Evolutionary conservation across 2,113 vertebrate genomes (phyloP).

Genomic region (Cisticola juncidis): DNA sequence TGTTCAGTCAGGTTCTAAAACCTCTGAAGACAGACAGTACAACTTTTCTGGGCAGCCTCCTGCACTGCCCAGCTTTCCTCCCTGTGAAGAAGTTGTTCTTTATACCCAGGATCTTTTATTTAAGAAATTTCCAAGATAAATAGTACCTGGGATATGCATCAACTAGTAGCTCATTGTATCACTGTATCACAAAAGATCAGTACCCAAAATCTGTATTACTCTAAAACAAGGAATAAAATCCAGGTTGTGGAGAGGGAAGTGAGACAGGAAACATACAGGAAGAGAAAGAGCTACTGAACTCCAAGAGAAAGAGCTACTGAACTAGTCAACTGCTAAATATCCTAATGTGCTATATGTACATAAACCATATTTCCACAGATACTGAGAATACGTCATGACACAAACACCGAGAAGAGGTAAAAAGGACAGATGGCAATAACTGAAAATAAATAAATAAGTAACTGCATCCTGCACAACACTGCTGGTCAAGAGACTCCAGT

Average conservation of each 20-base stretch:
- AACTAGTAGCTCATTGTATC: not conserved
- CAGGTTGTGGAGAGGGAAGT: not conserved
- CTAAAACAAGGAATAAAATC: not conserved
- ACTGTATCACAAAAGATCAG: not conserved
- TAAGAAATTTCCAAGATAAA: not conserved
- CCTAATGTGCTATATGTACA: not conserved
- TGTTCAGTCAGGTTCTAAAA: not conserved
- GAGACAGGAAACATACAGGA: not conserved
- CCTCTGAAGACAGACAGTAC: not conserved
- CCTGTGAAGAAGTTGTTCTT: not conserved
- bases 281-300: not conserved
- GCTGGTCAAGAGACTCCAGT: not conserved
- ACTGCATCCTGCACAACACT: not conserved
- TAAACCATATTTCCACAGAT: not conserved
- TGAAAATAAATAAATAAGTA: not conserved
- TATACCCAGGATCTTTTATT: not conserved
- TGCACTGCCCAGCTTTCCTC: not conserved
- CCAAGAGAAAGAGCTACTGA: not conserved
- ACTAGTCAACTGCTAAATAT: not conserved
- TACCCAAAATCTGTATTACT: not conserved
- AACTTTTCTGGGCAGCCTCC: not conserved
- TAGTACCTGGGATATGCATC: not conserved
- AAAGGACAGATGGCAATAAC: not conserved
- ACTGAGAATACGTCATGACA: not conserved
- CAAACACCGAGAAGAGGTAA: not conserved